Conservation (phyloP, 2,888 invertebrate genomes). For the Chironomus tentans region DNA sequence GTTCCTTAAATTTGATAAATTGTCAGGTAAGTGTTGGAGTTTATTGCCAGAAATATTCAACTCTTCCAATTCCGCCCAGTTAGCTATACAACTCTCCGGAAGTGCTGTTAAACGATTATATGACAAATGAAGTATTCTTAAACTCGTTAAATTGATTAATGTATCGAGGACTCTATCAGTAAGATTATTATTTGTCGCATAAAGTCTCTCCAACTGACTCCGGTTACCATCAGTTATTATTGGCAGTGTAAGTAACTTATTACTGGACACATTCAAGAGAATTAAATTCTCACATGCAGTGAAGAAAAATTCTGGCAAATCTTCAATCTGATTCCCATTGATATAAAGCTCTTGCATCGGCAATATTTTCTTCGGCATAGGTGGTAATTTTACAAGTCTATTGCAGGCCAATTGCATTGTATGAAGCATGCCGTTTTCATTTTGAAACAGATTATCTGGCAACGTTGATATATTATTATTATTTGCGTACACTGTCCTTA, state of each 20-base stretch:
- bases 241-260: conserved; percentile 61
- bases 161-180: conserved; percentile 60
- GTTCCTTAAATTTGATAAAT: conserved; percentile 59
- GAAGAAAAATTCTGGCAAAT: conserved; percentile 68
- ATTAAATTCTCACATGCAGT: conserved; percentile 54
- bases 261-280: conserved; percentile 69
- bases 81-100: conserved; percentile 62
- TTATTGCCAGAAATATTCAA: conserved; percentile 74
- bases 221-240: conserved; percentile 48
- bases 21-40: conserved; percentile 64
- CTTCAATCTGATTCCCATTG: conserved; percentile 68
- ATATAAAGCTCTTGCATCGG: conserved; percentile 63
- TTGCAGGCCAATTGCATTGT: conserved; percentile 71
- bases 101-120: conserved; percentile 67
- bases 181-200: conserved; percentile 66
- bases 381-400: conserved; percentile 62
- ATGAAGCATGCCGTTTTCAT: conserved; percentile 62
- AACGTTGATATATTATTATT: conserved; percentile 61
- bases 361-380: conserved; percentile 52
- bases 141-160: conserved; percentile 53
- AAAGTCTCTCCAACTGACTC: conserved; percentile 57
- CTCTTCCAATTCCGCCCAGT: conserved; percentile 74
- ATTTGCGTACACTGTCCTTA: conserved; percentile 63
- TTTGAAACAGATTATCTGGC: conserved; percentile 64
- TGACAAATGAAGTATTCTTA: conserved; percentile 64